Conservation (phyloP, 2,888 invertebrate species). For the Bruchidius siliquastri region DNA sequence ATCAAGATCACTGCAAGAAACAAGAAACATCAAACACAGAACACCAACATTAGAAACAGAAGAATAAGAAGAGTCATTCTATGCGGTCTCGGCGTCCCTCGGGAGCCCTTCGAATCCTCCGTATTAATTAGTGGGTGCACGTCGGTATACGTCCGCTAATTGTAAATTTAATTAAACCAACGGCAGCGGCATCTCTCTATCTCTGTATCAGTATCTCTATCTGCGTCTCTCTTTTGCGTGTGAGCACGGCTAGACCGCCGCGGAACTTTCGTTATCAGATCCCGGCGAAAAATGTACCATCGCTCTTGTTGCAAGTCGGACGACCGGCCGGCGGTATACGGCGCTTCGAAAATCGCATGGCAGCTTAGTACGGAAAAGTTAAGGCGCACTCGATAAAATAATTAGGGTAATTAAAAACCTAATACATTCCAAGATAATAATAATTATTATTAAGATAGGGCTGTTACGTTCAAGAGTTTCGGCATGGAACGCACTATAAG, state of each 20-base stretch:
- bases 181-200: not conserved
- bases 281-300: not conserved
- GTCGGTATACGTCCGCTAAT: slow-evolving; percentile 39
- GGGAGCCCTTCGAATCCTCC: slow-evolving; percentile 10
- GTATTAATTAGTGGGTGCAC: slow-evolving; percentile 48
- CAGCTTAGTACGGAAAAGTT: not conserved
- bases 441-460: too few relatives aligned
- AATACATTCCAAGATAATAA: too few relatives aligned
- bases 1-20: not conserved
- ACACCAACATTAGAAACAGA: not conserved
- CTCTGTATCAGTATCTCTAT: not conserved
- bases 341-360: not conserved
- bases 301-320: not conserved
- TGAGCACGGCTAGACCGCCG: not conserved
- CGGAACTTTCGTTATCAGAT: not conserved
- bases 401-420: too few relatives aligned
- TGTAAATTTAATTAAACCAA: slow-evolving; percentile 46
- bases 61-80: slow-evolving; percentile 11
- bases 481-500: too few relatives aligned
- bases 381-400: not conserved
- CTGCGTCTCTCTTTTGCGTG: not conserved
- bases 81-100: slow-evolving; percentile 9
- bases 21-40: not conserved
- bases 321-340: not conserved
- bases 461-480: too few relatives aligned